Conservation (phyloP, 2,113 vertebrate genomes). For the Nothocercus nigrocapillus region DNA sequence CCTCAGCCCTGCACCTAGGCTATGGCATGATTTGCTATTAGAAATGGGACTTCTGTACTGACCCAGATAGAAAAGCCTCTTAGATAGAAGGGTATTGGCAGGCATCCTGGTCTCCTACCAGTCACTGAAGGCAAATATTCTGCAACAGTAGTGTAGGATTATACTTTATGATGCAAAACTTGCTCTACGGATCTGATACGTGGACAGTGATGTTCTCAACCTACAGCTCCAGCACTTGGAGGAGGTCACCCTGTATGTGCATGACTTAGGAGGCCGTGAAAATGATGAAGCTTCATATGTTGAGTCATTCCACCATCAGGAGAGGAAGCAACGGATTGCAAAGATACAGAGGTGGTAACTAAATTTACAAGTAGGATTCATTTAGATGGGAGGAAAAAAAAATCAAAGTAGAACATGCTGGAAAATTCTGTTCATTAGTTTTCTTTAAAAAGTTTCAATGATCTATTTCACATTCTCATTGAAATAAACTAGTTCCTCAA, state of each 20-base stretch:
- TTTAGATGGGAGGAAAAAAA: conserved; percentile 47
- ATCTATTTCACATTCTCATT: conserved; percentile 36
- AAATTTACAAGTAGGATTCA: conserved; percentile 69
- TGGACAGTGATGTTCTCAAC: neutral
- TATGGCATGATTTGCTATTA: neutral
- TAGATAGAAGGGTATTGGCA: neutral
- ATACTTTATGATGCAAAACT: neutral
- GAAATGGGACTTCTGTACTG: neutral
- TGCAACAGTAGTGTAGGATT: neutral
- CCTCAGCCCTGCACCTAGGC: neutral
- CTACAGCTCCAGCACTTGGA: conserved; percentile 24
- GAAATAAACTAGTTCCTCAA: neutral
- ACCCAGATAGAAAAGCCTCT: neutral
- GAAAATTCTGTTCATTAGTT: conserved; percentile 68
- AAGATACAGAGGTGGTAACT: conserved; percentile 72
- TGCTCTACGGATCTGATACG: neutral
- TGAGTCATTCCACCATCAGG: conserved; percentile 70
- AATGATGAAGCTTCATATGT: conserved; percentile 68
- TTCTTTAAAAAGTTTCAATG: conserved; percentile 59
- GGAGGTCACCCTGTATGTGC: conserved; percentile 28
- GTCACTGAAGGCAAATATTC: neutral
- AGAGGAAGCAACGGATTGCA: conserved; percentile 67
- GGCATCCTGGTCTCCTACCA: neutral
- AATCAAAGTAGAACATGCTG: conserved; percentile 71
- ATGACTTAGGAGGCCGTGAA: conserved; percentile 65